Base-by-base conservation (phyloP, 2,888 invertebrate species). In the Lasioglossum leucozonium region DNA sequence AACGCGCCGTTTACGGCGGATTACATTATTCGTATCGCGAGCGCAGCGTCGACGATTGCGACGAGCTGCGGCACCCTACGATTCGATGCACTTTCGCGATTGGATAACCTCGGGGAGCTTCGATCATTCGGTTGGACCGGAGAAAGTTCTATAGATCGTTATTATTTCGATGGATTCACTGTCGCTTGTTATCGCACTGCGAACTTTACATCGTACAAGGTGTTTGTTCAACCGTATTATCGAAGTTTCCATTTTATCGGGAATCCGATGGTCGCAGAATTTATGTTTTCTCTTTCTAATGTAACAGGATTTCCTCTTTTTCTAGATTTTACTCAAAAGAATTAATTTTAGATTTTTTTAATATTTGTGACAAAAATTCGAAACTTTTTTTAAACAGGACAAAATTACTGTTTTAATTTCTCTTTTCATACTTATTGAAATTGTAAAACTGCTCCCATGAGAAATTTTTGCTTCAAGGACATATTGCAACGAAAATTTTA, bases 41-140 rank as follows among this genome's bases (percentile, higher is more conserved):
- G 3, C 22, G 30, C 5, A 40, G n/a, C 11, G 1, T 1, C 72
- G 34, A 22, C 51, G 55, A 22, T 47, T 26, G 13, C 47, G 40
- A 82, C 74, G 81, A 58, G 81, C 37, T 80, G 82, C 72, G 74
- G 74, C n/a, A 22, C 44, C 30, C 40, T 51, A 51, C 72, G 47
- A 81, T 75, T 82, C 42, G 72, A 81, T 51, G 82, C 82, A 82
- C 82, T 82, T 82, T 82, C 82, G 82, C 77, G 65, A 6, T 42
- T 22, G n/a, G 71, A 55, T 26, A 47, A 82, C 67, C 22, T 37
- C 22, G n/a, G 58, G 30, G 22, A 47, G 73, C 67, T 22, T 55
- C 22, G 74, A 73, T 73, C 67, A 40, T 42, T 18, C 18, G 2
- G 62, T 18, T 44, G 42, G 10, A 4, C 16, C 16, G n/a, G 75